Evolutionary conservation across 2,797 vertebrate genomes (phyloP).

Genomic region (Staurois parvus): DNA sequence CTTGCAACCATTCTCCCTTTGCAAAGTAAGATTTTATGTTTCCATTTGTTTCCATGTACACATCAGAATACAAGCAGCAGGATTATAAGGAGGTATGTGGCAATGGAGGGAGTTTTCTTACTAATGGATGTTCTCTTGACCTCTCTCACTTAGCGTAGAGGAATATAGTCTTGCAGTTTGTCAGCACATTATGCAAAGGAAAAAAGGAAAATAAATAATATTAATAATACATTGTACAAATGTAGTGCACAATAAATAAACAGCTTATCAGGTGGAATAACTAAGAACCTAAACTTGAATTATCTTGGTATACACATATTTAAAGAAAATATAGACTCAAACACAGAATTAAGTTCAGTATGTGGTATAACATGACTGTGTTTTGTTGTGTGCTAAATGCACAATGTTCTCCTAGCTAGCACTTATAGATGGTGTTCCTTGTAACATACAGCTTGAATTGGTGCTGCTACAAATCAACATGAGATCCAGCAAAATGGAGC

Average conservation of each 20-base stretch:
- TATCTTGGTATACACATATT: not conserved
- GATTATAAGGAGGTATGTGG: slow-evolving; percentile 54
- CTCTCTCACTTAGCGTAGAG: slow-evolving; percentile 43
- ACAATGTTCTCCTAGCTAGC: slow-evolving; percentile 63
- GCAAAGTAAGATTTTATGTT: slow-evolving; percentile 45
- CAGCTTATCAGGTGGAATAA: slow-evolving; percentile 36
- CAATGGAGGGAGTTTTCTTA: slow-evolving; percentile 50
- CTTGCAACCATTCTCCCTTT: slow-evolving; percentile 34
- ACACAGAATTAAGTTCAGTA: slow-evolving; percentile 68
- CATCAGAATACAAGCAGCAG: slow-evolving; percentile 46
- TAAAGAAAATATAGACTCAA: slow-evolving; percentile 42
- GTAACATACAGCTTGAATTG: slow-evolving; percentile 72
- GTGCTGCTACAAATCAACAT: slow-evolving; percentile 71
- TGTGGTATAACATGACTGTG: slow-evolving; percentile 58
- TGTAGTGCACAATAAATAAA: slow-evolving; percentile 24
- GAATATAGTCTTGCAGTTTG: slow-evolving; percentile 43
- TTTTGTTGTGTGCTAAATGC: slow-evolving; percentile 61
- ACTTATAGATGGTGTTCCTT: slow-evolving; percentile 72
- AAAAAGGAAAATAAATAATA: slow-evolving; percentile 13
- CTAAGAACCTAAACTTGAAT: slow-evolving; percentile 5
- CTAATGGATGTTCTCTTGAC: slow-evolving; percentile 63
- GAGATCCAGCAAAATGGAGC: slow-evolving; percentile 72
- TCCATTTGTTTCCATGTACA: slow-evolving; percentile 49
- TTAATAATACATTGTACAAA: slow-evolving; percentile 23
- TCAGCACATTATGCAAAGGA: slow-evolving; percentile 51